These are phyloP conservation scores for Falco rusticolus DNA, from an alignment of 2,797 vertebrate genomes.

Conservation along the genomic window DNA sequence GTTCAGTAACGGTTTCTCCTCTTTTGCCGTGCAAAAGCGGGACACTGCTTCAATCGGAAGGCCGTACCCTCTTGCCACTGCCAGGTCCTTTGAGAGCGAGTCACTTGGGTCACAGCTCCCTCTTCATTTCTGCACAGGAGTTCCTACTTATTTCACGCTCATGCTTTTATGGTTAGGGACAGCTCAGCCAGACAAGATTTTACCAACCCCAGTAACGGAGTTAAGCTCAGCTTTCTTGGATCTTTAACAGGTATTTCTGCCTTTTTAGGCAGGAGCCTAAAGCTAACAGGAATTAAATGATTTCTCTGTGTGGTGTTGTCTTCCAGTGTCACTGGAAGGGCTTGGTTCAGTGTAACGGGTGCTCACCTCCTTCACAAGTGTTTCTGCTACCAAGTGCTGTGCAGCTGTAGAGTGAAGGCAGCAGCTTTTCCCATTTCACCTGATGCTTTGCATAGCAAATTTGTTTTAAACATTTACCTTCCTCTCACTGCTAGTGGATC, in stretches of 20 bases:
- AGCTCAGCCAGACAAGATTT: neutral
- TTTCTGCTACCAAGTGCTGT: neutral
- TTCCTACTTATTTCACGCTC: neutral
- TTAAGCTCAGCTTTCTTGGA: neutral
- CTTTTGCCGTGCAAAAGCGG: neutral
- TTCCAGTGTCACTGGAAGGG: neutral
- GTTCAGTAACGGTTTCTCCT: neutral
- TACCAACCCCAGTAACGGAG: neutral
- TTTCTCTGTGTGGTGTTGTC: too few species aligned
- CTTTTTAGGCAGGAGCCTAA: neutral
- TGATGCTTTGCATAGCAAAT: neutral
- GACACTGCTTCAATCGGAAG: fast-evolving
- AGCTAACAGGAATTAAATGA: neutral
- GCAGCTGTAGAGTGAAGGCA: neutral
- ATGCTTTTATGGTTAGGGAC: neutral
- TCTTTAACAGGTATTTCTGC: neutral
- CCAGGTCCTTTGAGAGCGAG: neutral
- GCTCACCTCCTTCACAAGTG: neutral
- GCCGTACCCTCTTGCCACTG: neutral
- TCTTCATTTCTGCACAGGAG: neutral
- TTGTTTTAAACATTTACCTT: neutral
- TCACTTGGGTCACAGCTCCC: fast-evolving
- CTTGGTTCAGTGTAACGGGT: neutral
- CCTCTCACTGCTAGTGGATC: neutral
- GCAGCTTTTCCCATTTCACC: neutral